A percentile compares a stretch with the other conserved stretches of the same genome.
Evolutionary conservation across 2,888 invertebrate genomes (phyloP).

Genomic region (Congeria kusceri): DNA sequence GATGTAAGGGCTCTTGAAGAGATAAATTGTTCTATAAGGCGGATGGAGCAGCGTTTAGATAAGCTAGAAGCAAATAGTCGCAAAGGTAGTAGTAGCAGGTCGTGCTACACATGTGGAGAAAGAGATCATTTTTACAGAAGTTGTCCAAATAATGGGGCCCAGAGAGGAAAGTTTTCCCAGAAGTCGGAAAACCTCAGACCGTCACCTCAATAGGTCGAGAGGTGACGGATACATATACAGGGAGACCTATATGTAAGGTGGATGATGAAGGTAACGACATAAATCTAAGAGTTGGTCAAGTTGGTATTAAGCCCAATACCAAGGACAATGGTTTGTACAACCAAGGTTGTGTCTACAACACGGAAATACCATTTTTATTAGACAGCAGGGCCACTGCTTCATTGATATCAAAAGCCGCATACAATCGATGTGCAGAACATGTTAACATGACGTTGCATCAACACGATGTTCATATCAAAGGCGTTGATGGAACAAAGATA

Average conservation of each 20-base stretch:
- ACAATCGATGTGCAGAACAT: conserved; percentile 8
- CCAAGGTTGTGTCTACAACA: background rate
- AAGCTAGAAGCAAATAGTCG: background rate
- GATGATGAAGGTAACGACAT: background rate
- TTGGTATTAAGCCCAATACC: background rate
- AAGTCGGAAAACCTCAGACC: conserved; percentile 25
- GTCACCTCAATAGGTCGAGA: conserved; percentile 37
- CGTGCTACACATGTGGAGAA: conserved; percentile 19
- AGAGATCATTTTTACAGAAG: conserved; percentile 20
- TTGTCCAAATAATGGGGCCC: conserved; percentile 7
- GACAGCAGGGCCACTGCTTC: conserved; percentile 48
- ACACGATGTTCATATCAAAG: conserved; percentile 5
- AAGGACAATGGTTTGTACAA: conserved; percentile 15
- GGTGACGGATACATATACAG: conserved; percentile 10
- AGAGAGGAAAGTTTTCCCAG: background rate
- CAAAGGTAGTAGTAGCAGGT: background rate
- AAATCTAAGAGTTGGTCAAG: conserved; percentile 14
- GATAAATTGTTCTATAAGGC: background rate
- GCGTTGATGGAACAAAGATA: conserved; percentile 25
- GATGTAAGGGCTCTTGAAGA: background rate
- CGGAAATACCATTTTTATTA: background rate
- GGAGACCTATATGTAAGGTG: conserved; percentile 7
- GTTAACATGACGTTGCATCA: background rate
- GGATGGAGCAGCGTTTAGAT: conserved; percentile 13
- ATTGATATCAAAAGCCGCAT: conserved; percentile 31